Base-by-base conservation (phyloP, 2,888 invertebrate species). In the Sisyra terminalis region DNA sequence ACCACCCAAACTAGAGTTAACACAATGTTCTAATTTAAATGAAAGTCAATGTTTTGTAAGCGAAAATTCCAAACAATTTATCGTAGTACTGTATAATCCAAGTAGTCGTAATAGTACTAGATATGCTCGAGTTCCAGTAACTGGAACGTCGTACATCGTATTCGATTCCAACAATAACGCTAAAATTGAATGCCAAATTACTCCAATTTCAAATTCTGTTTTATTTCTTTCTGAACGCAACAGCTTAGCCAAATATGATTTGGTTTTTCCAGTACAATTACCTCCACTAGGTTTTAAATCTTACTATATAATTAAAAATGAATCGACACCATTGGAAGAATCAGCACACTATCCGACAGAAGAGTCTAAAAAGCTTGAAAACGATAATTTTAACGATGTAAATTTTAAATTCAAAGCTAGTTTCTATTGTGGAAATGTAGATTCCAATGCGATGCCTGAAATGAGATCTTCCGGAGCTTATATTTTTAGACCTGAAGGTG, bases 381-480 rank as follows among this genome's bases (percentile, higher is more conserved):
- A 24, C 7, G 24, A 24, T 3, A 24, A 24, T 24, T 24, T 24
- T 7, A 37, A 58, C 57, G 50, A 56, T 11, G 38, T 60, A 48
- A 41, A 57, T 35, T 11, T 79, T 41, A 51, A 59, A 6, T 83
- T 85, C 55, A 69, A 76, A 2, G 81, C 85, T 53, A 65, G 71
- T 15, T 90, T 75, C 54, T 93, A 92, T 53, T 64, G 70, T 15
- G 83, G 75, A 0, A 71, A 69, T 36, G 59, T 60, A 1, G 87
- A 87, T 0, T 66, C 84, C 52, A 86, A 86, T 53, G 55, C 55
- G 0, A 60, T 64, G 2, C 67, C 67, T 2, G 53, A 58, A 0
- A 71, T 73, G 48, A 66, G 89, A 45, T 78, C 90, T 0, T 93
- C 94, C 0, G 97, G 97, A 0, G 96, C 96, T 0, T 97, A 97